Evolutionary conservation across 1,140 invertebrate genomes (phyloP).

Genomic region (Penaeus indicus): DNA sequence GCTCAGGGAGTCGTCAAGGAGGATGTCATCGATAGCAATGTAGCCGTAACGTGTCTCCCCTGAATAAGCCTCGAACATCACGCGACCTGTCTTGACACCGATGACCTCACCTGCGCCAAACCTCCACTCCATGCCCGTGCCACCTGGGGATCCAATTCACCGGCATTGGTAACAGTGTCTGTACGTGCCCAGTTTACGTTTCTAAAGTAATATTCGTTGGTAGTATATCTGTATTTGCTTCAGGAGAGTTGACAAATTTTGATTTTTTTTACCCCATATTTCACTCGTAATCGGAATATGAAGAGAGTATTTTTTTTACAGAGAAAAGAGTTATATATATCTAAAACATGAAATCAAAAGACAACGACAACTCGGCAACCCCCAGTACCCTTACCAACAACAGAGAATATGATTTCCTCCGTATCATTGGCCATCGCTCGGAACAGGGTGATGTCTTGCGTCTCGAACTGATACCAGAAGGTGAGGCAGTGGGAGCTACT

Average conservation of each 20-base stretch:
- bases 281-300: too few relatives aligned
- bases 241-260: too few relatives aligned
- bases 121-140: conserved; percentile 41
- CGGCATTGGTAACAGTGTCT: background rate
- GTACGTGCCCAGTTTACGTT: too few relatives aligned
- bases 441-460: conserved; percentile 19
- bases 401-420: conserved; percentile 20
- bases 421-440: conserved; percentile 23
- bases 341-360: background rate
- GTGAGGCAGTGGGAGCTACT: conserved; percentile 41
- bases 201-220: too few relatives aligned
- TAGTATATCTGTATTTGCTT: too few relatives aligned
- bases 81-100: background rate
- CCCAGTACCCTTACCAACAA: conserved; percentile 17
- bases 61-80: conserved; percentile 39
- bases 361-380: background rate
- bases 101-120: conserved; percentile 31
- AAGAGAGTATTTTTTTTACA: too few relatives aligned
- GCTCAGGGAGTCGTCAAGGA: conserved; percentile 13
- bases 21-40: conserved; percentile 56
- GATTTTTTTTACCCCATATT: too few relatives aligned
- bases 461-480: conserved; percentile 55
- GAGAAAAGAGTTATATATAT: background rate
- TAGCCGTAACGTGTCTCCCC: conserved; percentile 15
- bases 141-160: conserved; percentile 24